A percentile compares a stretch with the other conserved stretches of the same genome.
phyloP scores from a whole-genome alignment of 2,113 vertebrate species.

The Eleginops maclovinus region DNA sequence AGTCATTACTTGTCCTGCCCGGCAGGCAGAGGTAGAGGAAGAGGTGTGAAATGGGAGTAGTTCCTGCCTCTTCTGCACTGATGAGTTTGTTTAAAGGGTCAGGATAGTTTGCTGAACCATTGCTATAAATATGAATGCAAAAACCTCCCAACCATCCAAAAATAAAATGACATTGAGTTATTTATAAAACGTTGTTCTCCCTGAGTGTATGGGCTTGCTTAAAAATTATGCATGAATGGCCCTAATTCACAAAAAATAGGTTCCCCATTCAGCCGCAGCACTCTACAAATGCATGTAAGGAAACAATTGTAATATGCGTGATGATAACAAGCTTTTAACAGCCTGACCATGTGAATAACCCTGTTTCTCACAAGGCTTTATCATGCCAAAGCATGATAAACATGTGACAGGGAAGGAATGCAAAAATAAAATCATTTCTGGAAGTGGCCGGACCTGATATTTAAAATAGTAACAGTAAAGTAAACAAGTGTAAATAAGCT shows the following conservation, averaged over 20 bases:
- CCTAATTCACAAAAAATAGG: background rate
- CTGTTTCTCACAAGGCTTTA: background rate
- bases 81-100: conserved; percentile 76
- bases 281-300: background rate
- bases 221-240: background rate
- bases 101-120: conserved; percentile 53
- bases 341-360: background rate
- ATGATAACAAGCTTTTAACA: background rate
- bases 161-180: conserved; percentile 31
- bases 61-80: conserved; percentile 42
- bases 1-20: conserved; percentile 71
- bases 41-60: conserved; percentile 57
- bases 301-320: background rate
- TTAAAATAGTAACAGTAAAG: too few species aligned
- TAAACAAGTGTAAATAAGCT: conserved; percentile 32
- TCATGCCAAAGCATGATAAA: background rate
- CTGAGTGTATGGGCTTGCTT: background rate
- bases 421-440: background rate
- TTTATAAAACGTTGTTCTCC: conserved; percentile 9
- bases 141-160: conserved; percentile 37
- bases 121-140: conserved; percentile 56
- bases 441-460: background rate
- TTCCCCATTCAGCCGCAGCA: background rate
- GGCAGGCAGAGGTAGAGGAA: conserved; percentile 49
- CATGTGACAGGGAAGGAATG: background rate